Conservation (phyloP, 2,888 invertebrate genomes). For the Synergus itoensis region DNA sequence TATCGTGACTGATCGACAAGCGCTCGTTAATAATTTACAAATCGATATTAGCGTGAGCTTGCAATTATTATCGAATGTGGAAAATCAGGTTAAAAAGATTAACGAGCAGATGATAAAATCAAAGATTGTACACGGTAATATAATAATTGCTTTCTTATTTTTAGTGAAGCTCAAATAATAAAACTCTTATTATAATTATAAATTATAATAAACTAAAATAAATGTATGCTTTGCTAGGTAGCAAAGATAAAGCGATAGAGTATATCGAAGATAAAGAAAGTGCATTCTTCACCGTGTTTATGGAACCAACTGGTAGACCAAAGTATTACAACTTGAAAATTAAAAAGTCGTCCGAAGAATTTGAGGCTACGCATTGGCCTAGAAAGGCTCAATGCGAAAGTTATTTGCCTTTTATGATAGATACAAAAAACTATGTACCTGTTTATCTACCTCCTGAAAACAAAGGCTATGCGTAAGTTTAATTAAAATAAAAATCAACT, state of each 20-base stretch:
- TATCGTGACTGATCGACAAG: conserved; percentile 73
- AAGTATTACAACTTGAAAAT: conserved; percentile 64
- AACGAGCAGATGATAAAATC: conserved; percentile 76
- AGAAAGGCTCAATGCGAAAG: conserved; percentile 61
- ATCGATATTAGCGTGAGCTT: conserved; percentile 78
- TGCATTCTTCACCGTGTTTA: conserved; percentile 60
- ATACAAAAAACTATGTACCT: conserved; percentile 79
- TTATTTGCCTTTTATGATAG: conserved; percentile 53
- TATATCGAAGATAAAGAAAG: conserved; percentile 48
- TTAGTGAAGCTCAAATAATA: neutral
- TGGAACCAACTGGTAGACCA: conserved; percentile 64
- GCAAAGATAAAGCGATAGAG: conserved; percentile 1
- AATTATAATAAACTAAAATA: conserved; percentile 4
- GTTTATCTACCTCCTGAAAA: conserved; percentile 88
- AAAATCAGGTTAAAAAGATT: conserved; percentile 79
- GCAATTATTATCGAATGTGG: conserved; percentile 78
- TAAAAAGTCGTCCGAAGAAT: conserved; percentile 58
- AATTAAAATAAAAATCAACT: neutral
- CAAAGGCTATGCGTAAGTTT: conserved; percentile 86
- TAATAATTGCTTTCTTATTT: neutral
- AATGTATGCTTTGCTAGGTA: conserved; percentile 10
- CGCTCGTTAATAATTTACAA: conserved; percentile 75
- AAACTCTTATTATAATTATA: neutral
- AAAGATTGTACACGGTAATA: conserved; percentile 60
- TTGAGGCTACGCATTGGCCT: conserved; percentile 66